A percentile compares a stretch with the other conserved stretches of the same genome.
phyloP scores from a whole-genome alignment of 2,113 vertebrate genomes.

The Ictidomys tridecemlineatus region DNA sequence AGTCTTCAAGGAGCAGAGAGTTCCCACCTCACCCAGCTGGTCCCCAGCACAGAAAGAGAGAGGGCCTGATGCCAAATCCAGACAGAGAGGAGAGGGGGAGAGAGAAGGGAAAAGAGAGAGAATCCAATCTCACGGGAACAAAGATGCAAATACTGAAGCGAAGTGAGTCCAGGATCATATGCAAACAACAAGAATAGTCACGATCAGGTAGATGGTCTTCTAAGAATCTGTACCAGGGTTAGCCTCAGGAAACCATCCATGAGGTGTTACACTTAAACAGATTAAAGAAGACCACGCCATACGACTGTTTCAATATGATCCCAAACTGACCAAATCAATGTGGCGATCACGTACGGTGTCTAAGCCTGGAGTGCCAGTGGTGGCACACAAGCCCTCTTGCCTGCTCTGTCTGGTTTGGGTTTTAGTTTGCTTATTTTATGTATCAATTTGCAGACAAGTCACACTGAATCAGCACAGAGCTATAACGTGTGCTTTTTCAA shows the following conservation, averaged over 20 bases:
- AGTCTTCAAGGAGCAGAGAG: neutral
- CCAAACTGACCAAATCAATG: neutral
- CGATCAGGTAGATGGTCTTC: neutral
- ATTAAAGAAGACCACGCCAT: neutral
- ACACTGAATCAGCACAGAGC: neutral
- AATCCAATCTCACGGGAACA: neutral
- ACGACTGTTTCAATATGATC: neutral
- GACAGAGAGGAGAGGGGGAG: neutral
- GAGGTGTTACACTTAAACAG: neutral
- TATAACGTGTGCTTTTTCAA: neutral
- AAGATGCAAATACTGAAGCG: neutral
- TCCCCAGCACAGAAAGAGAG: neutral
- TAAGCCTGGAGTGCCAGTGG: neutral
- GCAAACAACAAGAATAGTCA: neutral
- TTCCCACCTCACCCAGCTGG: neutral
- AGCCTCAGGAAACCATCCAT: neutral
- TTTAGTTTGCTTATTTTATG: neutral
- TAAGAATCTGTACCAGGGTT: neutral
- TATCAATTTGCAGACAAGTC: neutral
- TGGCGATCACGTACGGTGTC: neutral
- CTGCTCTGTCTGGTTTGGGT: no score
- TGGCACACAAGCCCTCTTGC: rapidly evolving
- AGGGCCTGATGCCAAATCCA: neutral
- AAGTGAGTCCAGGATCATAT: neutral
- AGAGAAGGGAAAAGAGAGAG: neutral